Evolutionary conservation across 2,113 vertebrate species (phyloP).

Genomic region (Hippocampus mohnikei): DNA sequence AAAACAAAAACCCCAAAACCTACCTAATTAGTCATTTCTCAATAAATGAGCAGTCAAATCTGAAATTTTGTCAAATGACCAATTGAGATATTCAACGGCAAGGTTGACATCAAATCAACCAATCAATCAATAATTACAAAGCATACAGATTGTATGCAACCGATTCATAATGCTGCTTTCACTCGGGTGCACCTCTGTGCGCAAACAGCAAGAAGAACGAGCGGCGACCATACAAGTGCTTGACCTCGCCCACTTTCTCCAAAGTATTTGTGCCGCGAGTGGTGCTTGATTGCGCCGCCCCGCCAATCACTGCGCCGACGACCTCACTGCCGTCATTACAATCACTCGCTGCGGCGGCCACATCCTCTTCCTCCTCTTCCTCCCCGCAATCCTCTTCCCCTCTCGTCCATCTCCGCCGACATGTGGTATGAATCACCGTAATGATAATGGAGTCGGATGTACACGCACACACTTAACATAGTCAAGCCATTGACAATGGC

Average conservation of each 20-base stretch:
- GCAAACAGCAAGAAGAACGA: not conserved
- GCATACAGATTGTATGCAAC: not conserved
- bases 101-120: not conserved
- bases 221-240: slow-evolving; percentile 15
- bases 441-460: slow-evolving; percentile 45
- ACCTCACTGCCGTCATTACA: slow-evolving; percentile 51
- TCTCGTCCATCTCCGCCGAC: slow-evolving; percentile 20
- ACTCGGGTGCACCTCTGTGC: not conserved
- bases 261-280: slow-evolving; percentile 27
- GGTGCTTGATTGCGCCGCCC: slow-evolving; percentile 33
- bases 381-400: slow-evolving; percentile 10
- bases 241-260: slow-evolving; percentile 33
- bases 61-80: no score
- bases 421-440: slow-evolving; percentile 43
- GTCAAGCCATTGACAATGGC: slow-evolving; percentile 31
- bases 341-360: slow-evolving; percentile 44
- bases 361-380: slow-evolving; percentile 18
- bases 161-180: not conserved
- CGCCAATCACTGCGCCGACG: slow-evolving; percentile 49
- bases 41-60: no score
- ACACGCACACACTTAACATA: slow-evolving; percentile 31
- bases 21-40: no score
- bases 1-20: no score
- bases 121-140: no score
- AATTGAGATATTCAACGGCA: no score